A percentile compares a stretch with the other conserved stretches of the same genome.
phyloP scores from a whole-genome alignment of 1,140 invertebrate species.

The Brachionus sp. region DNA sequence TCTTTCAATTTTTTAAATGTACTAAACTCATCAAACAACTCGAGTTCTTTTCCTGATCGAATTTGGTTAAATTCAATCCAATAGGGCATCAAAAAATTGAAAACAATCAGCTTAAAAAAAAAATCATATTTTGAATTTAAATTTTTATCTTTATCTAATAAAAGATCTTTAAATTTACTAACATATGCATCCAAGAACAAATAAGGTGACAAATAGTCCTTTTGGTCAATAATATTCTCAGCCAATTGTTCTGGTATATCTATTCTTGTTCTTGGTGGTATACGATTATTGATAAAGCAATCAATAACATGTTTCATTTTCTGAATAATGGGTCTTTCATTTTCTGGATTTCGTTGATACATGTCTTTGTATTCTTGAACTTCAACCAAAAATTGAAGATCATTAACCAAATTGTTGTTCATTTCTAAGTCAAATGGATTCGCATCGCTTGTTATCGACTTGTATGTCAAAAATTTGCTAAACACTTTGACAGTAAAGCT shows the following conservation, averaged over 20 bases:
- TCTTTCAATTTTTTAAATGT: slow-evolving; percentile 41
- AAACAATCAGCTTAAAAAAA: slow-evolving; percentile 22
- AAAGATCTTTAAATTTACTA: neutral
- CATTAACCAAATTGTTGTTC: slow-evolving; percentile 27
- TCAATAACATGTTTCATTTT: slow-evolving; percentile 45
- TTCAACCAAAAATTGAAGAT: slow-evolving; percentile 40
- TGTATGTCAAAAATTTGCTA: slow-evolving; percentile 30
- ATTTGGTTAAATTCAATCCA: slow-evolving; percentile 45
- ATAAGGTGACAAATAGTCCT: slow-evolving; percentile 37
- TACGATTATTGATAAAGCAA: slow-evolving; percentile 41
- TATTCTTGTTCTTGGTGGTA: slow-evolving; percentile 26
- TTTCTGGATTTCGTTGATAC: slow-evolving; percentile 29
- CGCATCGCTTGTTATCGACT: neutral
- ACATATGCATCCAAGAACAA: slow-evolving; percentile 22
- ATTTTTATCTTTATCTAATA: neutral
- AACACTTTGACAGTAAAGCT: slow-evolving; percentile 44
- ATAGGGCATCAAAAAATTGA: slow-evolving; percentile 19
- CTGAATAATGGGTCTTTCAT: slow-evolving; percentile 32
- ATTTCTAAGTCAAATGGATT: slow-evolving; percentile 22
- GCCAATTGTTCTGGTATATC: neutral
- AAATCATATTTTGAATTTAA: neutral
- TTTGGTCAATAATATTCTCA: slow-evolving; percentile 31
- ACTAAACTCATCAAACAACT: slow-evolving; percentile 36
- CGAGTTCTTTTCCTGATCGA: slow-evolving; percentile 29
- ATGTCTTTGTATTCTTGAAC: slow-evolving; percentile 41